These are phyloP conservation scores for Aphis craccivora DNA, from an alignment of 1,140 invertebrate species.

Conservation along the genomic window DNA sequence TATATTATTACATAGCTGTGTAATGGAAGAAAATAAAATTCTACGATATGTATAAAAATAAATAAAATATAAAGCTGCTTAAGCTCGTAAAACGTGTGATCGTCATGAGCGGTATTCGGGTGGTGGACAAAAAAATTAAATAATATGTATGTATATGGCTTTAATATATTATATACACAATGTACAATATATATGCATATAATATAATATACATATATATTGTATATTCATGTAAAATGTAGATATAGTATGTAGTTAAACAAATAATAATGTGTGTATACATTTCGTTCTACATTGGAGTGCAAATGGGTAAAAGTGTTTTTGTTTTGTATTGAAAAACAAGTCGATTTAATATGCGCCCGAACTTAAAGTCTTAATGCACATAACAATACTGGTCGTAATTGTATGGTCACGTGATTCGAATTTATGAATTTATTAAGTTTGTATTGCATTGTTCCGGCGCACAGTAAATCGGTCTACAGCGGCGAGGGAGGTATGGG, in stretches of 20 bases:
- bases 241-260: background rate
- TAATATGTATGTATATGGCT: background rate
- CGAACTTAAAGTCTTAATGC: background rate
- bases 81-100: conserved; percentile 54
- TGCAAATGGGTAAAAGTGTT: conserved; percentile 2
- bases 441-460: background rate
- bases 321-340: background rate
- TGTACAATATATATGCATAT: background rate
- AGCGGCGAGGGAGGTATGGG: background rate
- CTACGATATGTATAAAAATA: conserved; percentile 41
- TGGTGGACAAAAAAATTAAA: conserved; percentile 23
- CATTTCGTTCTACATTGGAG: conserved; percentile 10
- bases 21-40: conserved; percentile 58
- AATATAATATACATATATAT: background rate
- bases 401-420: background rate
- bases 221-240: background rate
- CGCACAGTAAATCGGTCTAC: conserved; percentile 32
- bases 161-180: background rate
- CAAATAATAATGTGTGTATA: background rate
- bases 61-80: conserved; percentile 43
- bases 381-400: background rate
- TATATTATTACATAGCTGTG: conserved; percentile 56
- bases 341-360: background rate
- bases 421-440: conserved; percentile 1
- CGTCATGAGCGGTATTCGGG: conserved; percentile 43